Base-by-base conservation (phyloP, 2,797 vertebrate genomes). In the Trematomus bernacchii region DNA sequence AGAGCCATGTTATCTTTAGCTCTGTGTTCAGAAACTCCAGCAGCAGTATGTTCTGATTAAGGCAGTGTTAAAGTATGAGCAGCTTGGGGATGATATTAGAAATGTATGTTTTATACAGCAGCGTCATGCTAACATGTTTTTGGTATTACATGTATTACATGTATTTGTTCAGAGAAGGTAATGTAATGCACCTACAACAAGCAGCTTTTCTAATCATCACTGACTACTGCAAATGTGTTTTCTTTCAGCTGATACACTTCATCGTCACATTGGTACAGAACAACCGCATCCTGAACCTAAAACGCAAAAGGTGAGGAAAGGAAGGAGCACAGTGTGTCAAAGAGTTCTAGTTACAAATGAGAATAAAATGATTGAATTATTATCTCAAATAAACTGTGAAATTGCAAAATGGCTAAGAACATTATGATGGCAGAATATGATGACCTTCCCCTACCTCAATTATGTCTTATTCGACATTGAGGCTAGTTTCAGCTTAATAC, bases 201-300 rank as follows among this genome's bases (percentile, higher is more conserved):
- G 27, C 43, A 51, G 4, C 12, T 59, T 3, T 42, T 18, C 0
- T 7, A 10, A n/a, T 66, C 11, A 51, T 19, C n/a, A 3, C 8
- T 68, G 44, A 10, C 11, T 30, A 19, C 11, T 21, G 44, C 5
- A 52, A 1, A 37, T 51, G 14, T 61, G 27, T 19, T 51, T 54
- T 48, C 37, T 83, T 82, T 55, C 81, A 99, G 98, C 95, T 99
- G 85, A 96, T 99, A 37, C 98, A 99, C 50, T 99, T 99, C 86
- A 98, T 99, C 86, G 94, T 99, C 87, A 97, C 97, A 1, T 85
- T 99, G 93, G 97, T 98, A 61, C 97, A 98, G 91, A 99, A 97
- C 91, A 99, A 99, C 89, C 96, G 93, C 8, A 93, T 99, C 84
- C 93, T 99, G 78, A 98, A 97, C 86, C 90, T 99, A 63, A 99